These are phyloP conservation scores for Catharus bicknelli DNA, from an alignment of 2,113 vertebrate genomes.

Conservation along the genomic window DNA sequence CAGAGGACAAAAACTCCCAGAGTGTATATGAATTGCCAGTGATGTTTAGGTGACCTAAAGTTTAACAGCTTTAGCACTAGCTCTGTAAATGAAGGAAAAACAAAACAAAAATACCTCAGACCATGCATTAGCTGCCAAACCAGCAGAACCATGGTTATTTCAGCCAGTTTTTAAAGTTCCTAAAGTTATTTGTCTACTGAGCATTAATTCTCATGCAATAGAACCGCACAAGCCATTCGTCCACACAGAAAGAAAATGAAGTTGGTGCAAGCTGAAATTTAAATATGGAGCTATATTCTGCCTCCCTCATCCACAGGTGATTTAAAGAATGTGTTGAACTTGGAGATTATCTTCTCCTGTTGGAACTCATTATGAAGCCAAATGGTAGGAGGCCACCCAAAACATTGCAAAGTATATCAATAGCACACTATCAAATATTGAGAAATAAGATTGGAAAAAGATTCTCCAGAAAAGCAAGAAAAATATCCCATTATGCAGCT, in stretches of 20 bases:
- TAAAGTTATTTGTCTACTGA: constrained; percentile 32
- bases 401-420: neutral
- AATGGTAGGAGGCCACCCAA: neutral
- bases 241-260: neutral
- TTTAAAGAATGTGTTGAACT: neutral
- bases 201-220: neutral
- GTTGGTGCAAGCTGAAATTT: neutral
- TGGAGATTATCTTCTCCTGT: neutral
- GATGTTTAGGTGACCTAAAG: constrained; percentile 25
- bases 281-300: neutral
- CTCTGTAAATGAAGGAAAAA: constrained; percentile 35
- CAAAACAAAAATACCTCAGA: constrained; percentile 21
- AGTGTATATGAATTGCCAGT: constrained; percentile 6
- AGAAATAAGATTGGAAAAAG: neutral
- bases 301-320: neutral
- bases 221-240: neutral
- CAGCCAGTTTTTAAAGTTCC: neutral
- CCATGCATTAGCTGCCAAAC: neutral
- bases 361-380: neutral
- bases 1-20: constrained; percentile 23
- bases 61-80: constrained; percentile 43
- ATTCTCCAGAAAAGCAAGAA: neutral
- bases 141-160: neutral
- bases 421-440: neutral
- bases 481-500: neutral